Evolutionary conservation across 2,888 invertebrate genomes (phyloP).

Genomic region (Chymomyza procnemis): DNA sequence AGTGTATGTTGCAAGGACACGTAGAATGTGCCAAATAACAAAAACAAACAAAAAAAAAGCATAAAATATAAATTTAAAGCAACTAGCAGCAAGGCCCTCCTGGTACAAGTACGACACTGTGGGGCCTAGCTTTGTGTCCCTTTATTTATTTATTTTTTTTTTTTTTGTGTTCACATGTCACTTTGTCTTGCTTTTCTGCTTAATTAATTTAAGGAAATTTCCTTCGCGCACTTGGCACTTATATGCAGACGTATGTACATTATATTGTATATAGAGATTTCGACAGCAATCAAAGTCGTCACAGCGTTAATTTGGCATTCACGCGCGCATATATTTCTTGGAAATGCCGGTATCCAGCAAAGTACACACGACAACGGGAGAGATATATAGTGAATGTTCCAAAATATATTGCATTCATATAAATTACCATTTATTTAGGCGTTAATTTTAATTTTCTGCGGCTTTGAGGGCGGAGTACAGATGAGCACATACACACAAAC

Average conservation of each 20-base stretch:
- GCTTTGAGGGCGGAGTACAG: constrained; percentile 40
- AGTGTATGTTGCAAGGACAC: constrained; percentile 5
- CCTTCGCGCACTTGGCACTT: not conserved
- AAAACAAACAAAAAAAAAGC: too few species aligned
- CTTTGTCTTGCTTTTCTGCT: constrained; percentile 6
- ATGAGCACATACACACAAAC: constrained; percentile 18
- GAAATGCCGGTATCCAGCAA: not conserved
- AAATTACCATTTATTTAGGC: not conserved
- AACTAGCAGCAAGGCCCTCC: not conserved
- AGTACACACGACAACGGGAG: not conserved
- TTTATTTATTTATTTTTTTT: too few species aligned
- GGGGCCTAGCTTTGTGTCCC: not conserved
- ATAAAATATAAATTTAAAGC: not conserved
- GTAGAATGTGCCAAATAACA: not conserved
- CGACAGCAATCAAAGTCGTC: not conserved
- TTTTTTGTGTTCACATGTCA: constrained; percentile 14
- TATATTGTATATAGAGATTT: not conserved
- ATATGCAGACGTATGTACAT: not conserved
- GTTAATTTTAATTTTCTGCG: constrained; percentile 9
- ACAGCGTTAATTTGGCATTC: constrained; percentile 17
- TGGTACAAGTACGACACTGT: not conserved
- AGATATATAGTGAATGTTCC: not conserved
- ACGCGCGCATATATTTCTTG: not conserved
- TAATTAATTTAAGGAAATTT: constrained; percentile 24
- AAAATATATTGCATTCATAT: not conserved